Conservation (phyloP, 2,888 invertebrate species). For the Dromius quadrimaculatus region DNA sequence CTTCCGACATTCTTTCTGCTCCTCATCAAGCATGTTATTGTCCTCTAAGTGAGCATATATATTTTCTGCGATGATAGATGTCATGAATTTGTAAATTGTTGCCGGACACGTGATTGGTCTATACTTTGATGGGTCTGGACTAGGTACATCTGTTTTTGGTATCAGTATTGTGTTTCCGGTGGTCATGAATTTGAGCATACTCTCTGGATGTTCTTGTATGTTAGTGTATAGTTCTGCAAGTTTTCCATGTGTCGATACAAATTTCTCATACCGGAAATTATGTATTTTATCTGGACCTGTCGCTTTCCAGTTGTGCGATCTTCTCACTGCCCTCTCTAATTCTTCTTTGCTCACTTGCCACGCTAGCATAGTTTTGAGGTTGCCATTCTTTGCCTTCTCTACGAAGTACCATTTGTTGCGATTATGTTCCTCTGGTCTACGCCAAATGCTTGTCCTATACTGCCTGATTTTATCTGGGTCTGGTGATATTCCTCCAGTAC, state of each 20-base stretch:
- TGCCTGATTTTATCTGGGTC: no score
- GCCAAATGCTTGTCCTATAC: no score
- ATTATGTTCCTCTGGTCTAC: background rate
- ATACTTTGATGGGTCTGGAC: background rate
- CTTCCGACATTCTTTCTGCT: background rate
- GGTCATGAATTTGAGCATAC: background rate
- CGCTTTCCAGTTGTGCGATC: background rate
- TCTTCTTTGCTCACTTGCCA: background rate
- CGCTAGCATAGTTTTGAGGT: background rate
- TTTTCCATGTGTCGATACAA: background rate
- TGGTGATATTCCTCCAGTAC: no score
- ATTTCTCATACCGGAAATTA: no score
- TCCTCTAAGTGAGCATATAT: background rate
- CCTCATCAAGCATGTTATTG: background rate
- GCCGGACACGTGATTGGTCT: background rate
- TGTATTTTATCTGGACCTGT: background rate
- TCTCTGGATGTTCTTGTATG: background rate
- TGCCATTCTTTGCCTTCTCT: background rate
- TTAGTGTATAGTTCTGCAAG: background rate
- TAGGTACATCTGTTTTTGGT: background rate
- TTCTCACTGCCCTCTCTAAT: background rate
- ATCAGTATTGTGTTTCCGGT: background rate
- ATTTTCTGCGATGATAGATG: background rate
- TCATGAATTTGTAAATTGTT: background rate
- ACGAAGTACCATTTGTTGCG: background rate